phyloP scores from a whole-genome alignment of 2,888 invertebrate species.

The Pasiphila rectangulata region DNA sequence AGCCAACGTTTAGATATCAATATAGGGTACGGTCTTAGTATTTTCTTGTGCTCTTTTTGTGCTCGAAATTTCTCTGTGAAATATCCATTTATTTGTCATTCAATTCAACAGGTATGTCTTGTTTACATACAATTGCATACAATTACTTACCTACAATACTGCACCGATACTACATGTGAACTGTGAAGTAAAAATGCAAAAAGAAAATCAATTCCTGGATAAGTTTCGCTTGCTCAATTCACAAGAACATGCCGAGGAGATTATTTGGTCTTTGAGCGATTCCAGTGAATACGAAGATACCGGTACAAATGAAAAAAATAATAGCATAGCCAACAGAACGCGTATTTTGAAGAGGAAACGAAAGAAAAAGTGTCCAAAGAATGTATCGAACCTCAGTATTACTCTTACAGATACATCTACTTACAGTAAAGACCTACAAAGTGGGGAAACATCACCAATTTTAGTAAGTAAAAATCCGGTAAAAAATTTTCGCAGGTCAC shows the following conservation, averaged over 20 bases:
- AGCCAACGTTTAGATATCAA: slow-evolving; percentile 12
- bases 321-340: slow-evolving; percentile 30
- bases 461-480: slow-evolving; percentile 26
- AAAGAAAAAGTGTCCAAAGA: slow-evolving; percentile 47
- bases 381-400: slow-evolving; percentile 57
- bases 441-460: slow-evolving; percentile 42
- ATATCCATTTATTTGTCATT: neutral
- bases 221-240: slow-evolving; percentile 61
- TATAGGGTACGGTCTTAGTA: slow-evolving; percentile 4
- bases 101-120: neutral
- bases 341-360: slow-evolving; percentile 56
- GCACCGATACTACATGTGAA: neutral
- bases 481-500: slow-evolving; percentile 32
- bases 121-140: neutral
- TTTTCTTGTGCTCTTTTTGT: neutral
- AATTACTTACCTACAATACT: neutral
- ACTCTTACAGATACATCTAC: slow-evolving; percentile 43
- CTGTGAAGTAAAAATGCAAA: slow-evolving; percentile 47
- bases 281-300: slow-evolving; percentile 61
- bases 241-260: slow-evolving; percentile 59
- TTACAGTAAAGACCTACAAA: slow-evolving; percentile 26
- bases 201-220: slow-evolving; percentile 51
- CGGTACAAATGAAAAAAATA: slow-evolving; percentile 31
- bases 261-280: slow-evolving; percentile 65
- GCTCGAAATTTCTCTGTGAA: neutral